phyloP scores from a whole-genome alignment of 2,888 invertebrate species.

The Andrena marginata region DNA sequence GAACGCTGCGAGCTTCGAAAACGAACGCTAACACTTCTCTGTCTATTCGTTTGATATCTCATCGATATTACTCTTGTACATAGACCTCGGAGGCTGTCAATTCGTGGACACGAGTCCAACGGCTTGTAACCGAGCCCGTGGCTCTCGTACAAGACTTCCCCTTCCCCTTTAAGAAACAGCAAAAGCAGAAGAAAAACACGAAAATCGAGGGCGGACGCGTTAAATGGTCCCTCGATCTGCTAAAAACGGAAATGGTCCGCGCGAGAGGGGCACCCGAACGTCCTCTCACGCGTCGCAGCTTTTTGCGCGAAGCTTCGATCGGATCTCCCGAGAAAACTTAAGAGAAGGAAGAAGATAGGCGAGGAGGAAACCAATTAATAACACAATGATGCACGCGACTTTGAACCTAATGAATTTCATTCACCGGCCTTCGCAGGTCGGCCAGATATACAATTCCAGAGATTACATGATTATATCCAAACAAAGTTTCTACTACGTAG shows the following conservation, averaged over 20 bases:
- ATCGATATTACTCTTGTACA: slow-evolving; percentile 64
- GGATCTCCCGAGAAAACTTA: slow-evolving; percentile 62
- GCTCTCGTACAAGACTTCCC: slow-evolving; percentile 42
- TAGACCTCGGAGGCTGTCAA: slow-evolving; percentile 38
- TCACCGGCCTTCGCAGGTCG: slow-evolving; percentile 63
- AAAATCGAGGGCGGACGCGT: slow-evolving; percentile 33
- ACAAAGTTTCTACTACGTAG: slow-evolving; percentile 80
- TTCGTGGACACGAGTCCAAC: slow-evolving; percentile 26
- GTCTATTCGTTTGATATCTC: slow-evolving; percentile 61
- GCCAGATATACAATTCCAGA: slow-evolving; percentile 65
- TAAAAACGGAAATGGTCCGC: slow-evolving; percentile 19
- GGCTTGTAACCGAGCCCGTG: not conserved
- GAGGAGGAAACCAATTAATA: slow-evolving; percentile 26
- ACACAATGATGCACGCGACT: slow-evolving; percentile 72
- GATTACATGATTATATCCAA: slow-evolving; percentile 71
- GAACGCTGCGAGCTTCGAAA: slow-evolving; percentile 35
- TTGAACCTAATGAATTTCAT: slow-evolving; percentile 73
- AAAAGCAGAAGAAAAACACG: not conserved
- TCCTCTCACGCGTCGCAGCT: slow-evolving; percentile 16
- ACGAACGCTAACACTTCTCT: slow-evolving; percentile 46
- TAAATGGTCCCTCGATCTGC: slow-evolving; percentile 43
- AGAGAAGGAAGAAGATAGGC: slow-evolving; percentile 1
- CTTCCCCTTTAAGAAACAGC: not conserved
- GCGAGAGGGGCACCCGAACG: slow-evolving; percentile 6
- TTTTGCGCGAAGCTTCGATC: slow-evolving; percentile 65